phyloP scores from a whole-genome alignment of 2,888 invertebrate species.

The Trissoscelio sp. region DNA sequence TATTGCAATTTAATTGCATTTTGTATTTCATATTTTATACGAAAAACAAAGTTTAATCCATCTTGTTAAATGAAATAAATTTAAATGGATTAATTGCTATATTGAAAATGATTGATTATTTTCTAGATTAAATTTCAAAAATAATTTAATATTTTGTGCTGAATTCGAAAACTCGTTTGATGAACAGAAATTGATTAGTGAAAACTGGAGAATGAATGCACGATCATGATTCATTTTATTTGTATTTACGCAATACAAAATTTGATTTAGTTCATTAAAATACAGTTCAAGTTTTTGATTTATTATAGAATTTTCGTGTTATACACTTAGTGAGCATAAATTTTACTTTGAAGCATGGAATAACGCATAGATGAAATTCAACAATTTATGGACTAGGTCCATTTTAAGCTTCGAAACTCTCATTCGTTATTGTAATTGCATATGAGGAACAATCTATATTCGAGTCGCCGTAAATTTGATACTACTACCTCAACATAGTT shows the following conservation, averaged over 20 bases:
- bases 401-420: conserved; percentile 64
- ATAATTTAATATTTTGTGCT: background rate
- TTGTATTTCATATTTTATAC: no score
- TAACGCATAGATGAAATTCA: conserved; percentile 61
- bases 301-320: conserved; percentile 53
- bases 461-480: conserved; percentile 64
- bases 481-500: conserved; percentile 57
- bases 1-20: no score
- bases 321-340: conserved; percentile 61
- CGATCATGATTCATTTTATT: conserved; percentile 30
- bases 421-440: conserved; percentile 67
- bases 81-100: no score
- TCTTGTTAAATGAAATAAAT: no score
- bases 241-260: conserved; percentile 30
- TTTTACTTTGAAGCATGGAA: conserved; percentile 54
- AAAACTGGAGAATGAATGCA: conserved; percentile 6
- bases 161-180: background rate
- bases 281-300: conserved; percentile 55
- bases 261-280: conserved; percentile 50
- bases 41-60: no score
- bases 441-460: conserved; percentile 57
- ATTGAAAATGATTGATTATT: no score
- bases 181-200: background rate
- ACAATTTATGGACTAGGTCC: conserved; percentile 67
- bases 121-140: no score